phyloP scores from a whole-genome alignment of 2,113 vertebrate genomes.

The Bos taurus region ARS-UCD2.0 NC_037335.1:112157001-112157500 shows the following conservation, averaged over 20 bases:
- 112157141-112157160: constrained; percentile 99
- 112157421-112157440: constrained; percentile 96
- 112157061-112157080: constrained; percentile 87
- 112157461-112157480: constrained; percentile 90
- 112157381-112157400: constrained; percentile 97
- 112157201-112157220: constrained; percentile 97
- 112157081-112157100: constrained; percentile 95
- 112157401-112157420: constrained; percentile 94
- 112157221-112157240: constrained; percentile 90
- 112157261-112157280: constrained; percentile 94
- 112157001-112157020: constrained; percentile 90
- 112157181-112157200: constrained; percentile 96
- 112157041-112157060: constrained; percentile 94
- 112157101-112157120: constrained; percentile 96
- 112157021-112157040: constrained; percentile 96
- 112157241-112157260: constrained; percentile 92
- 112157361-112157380: constrained; percentile 97
- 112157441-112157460: constrained; percentile 99
- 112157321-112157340: constrained; percentile 96
- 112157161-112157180: constrained; percentile 96
- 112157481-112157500: constrained; percentile 97
- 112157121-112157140: constrained; percentile 98
- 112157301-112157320: constrained; percentile 94
- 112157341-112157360: constrained; percentile 97
- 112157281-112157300: constrained; percentile 95